Evolutionary conservation across 2,113 vertebrate genomes (phyloP).

Genomic region (Chaetorhynchus papuensis): DNA sequence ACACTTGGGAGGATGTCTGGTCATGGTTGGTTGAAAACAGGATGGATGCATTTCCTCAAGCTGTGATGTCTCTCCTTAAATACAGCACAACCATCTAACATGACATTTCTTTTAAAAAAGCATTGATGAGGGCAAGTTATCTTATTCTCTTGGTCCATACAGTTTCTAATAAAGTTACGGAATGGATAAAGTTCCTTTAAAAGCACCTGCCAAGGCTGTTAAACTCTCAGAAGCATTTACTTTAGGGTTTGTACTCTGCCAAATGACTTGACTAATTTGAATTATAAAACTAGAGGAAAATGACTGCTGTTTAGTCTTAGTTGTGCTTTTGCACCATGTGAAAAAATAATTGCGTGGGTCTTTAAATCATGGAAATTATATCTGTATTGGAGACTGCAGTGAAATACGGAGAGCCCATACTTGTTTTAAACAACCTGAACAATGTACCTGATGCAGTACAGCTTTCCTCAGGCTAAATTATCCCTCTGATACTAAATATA

Average conservation of each 20-base stretch:
- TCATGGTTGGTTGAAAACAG: neutral
- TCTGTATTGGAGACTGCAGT: neutral
- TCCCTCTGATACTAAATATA: neutral
- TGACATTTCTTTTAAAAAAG: neutral
- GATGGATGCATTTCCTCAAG: neutral
- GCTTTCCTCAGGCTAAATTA: neutral
- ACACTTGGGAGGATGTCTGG: neutral
- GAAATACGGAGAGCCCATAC: neutral
- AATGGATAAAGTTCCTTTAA: neutral
- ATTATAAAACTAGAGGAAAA: neutral
- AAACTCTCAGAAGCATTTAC: neutral
- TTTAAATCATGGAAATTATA: neutral
- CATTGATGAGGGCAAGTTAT: neutral
- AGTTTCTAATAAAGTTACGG: neutral
- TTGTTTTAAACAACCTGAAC: neutral
- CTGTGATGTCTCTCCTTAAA: neutral
- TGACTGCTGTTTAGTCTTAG: neutral
- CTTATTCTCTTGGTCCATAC: neutral
- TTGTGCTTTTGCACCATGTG: neutral
- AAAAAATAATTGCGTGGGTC: neutral
- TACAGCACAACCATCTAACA: neutral
- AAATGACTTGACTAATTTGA: neutral
- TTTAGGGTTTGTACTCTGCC: neutral
- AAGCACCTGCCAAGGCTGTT: neutral
- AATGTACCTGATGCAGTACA: neutral